Conservation (phyloP, 2,797 vertebrate genomes). For the Denticeps clupeoides region DNA sequence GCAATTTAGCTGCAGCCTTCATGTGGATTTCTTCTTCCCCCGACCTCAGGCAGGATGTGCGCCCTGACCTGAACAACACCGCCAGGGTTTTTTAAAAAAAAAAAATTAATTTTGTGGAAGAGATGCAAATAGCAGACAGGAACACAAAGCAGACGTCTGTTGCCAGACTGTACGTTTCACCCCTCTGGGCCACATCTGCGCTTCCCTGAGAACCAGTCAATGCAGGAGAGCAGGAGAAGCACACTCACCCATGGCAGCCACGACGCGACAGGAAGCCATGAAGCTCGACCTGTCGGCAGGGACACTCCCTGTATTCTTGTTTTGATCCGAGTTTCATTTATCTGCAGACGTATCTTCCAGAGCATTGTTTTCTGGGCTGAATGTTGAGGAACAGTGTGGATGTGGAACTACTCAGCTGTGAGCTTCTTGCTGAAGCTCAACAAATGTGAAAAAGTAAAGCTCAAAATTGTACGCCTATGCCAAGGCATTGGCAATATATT, state of each 20-base stretch:
- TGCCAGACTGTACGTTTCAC: constrained; percentile 15
- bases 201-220: constrained; percentile 11
- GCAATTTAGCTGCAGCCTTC: constrained; percentile 37
- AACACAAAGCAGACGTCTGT: constrained; percentile 22
- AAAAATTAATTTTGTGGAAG: constrained; percentile 14
- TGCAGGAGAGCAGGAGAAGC: not conserved
- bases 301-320: too few species aligned
- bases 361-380: too few species aligned
- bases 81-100: constrained; percentile 26
- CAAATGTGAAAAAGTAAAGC: too few species aligned
- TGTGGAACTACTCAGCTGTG: too few species aligned
- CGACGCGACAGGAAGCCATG: too few species aligned
- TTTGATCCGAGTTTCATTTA: too few species aligned
- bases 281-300: too few species aligned
- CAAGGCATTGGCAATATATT: too few species aligned
- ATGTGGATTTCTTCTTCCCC: constrained; percentile 19
- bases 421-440: too few species aligned
- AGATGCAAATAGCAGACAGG: not conserved
- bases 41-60: constrained; percentile 6
- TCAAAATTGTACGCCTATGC: too few species aligned
- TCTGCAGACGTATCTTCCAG: too few species aligned
- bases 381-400: too few species aligned
- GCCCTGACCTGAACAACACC: constrained; percentile 14
- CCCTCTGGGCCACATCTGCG: constrained; percentile 17
- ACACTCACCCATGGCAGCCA: not conserved